Evolutionary conservation across 2,888 invertebrate species (phyloP).

Genomic region (Hypselothyrea guttata): DNA sequence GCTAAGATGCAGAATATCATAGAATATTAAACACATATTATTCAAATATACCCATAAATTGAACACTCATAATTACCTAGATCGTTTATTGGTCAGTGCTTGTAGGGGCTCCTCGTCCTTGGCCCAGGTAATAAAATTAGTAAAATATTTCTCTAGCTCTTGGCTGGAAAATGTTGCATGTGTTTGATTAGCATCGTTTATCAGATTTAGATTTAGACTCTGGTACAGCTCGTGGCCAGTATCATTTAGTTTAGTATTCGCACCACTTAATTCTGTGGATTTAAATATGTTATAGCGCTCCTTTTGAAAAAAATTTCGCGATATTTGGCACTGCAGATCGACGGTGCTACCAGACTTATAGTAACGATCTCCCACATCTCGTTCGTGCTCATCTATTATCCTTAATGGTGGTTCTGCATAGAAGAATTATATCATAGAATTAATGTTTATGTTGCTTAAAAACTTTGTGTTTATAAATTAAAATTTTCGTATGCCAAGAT

Average conservation of each 20-base stretch:
- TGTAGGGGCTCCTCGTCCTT: constrained; percentile 73
- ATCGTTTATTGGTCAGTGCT: constrained; percentile 59
- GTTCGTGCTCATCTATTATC: constrained; percentile 88
- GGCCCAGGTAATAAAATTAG: constrained; percentile 73
- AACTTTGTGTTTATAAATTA: too few relatives aligned
- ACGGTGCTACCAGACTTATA: constrained; percentile 89
- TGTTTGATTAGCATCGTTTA: constrained; percentile 54
- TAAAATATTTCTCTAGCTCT: constrained; percentile 70
- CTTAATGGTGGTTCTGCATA: constrained; percentile 87
- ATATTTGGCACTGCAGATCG: constrained; percentile 86
- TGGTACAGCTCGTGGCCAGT: constrained; percentile 35
- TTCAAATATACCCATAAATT: too few relatives aligned
- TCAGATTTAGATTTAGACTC: constrained; percentile 56
- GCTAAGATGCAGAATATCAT: too few relatives aligned
- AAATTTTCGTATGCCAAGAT: too few relatives aligned
- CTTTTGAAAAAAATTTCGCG: constrained; percentile 82
- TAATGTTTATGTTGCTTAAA: too few relatives aligned
- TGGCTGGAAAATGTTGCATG: constrained; percentile 48
- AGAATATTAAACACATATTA: too few relatives aligned
- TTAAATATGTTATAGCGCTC: constrained; percentile 71
- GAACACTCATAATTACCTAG: constrained; percentile 51
- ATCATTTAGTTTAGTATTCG: constrained; percentile 33
- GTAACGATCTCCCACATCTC: constrained; percentile 87
- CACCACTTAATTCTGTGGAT: constrained; percentile 43
- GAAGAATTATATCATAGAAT: neutral